A percentile compares a stretch with the other conserved stretches of the same genome.
Evolutionary conservation across 2,888 invertebrate genomes (phyloP).

Genomic region (Ctenicera cuprea): DNA sequence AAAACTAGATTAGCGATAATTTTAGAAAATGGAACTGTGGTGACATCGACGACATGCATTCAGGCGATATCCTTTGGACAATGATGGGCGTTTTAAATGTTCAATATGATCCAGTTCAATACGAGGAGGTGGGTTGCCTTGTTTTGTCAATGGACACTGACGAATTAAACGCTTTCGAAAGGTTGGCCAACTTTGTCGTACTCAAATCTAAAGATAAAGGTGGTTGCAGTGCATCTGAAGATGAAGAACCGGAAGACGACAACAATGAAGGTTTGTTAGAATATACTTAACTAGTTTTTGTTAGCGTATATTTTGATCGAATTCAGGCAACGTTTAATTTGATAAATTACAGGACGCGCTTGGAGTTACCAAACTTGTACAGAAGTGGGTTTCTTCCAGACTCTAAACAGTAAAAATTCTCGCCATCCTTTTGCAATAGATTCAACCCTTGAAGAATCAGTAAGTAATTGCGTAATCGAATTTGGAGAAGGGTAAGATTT

Average conservation of each 20-base stretch:
- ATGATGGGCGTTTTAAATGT: conserved; percentile 36
- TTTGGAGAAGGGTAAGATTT: conserved; percentile 8
- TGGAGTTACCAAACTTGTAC: conserved; percentile 27
- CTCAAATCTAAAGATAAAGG: conserved; percentile 30
- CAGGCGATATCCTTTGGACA: conserved; percentile 7
- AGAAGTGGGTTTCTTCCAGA: conserved; percentile 16
- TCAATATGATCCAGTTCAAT: conserved; percentile 34
- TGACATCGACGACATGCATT: conserved; percentile 27
- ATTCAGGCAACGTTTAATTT: too few relatives aligned
- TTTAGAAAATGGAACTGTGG: conserved; percentile 38
- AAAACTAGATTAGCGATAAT: not conserved
- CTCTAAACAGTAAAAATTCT: not conserved
- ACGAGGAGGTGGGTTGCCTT: conserved; percentile 38
- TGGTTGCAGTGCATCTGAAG: not conserved
- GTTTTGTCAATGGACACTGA: conserved; percentile 34
- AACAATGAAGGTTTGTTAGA: not conserved
- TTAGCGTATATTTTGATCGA: too few relatives aligned
- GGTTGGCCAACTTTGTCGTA: conserved; percentile 34
- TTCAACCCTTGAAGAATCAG: conserved; percentile 5
- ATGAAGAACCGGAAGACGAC: not conserved
- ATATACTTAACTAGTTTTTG: too few relatives aligned
- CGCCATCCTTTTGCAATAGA: not conserved
- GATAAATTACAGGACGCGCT: not conserved
- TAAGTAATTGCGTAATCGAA: not conserved
- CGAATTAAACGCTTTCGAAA: conserved; percentile 18